Base-by-base conservation (phyloP, 2,797 vertebrate species). In the Acestrorhynchus altus region DNA sequence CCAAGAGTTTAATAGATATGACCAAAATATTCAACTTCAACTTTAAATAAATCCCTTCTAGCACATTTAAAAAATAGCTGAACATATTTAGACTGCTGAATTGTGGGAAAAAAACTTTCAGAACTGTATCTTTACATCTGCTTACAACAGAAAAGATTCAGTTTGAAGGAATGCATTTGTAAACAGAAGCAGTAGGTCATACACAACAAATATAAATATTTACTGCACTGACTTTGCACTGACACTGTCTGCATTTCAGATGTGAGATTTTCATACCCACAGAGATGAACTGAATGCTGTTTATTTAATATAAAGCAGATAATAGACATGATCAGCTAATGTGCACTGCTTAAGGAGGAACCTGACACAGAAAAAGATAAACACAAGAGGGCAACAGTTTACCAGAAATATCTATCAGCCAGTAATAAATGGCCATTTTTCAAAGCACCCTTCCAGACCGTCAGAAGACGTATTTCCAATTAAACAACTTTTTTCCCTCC, bases 341-440 rank as follows among this genome's bases (percentile, higher is more conserved):
- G 4, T 35, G 42, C 24, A 47, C n/a, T 54, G 52, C 1, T 64
- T n/a, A 13, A 77, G 70, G 56, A 84, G 88, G 31, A 85, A 76
- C 81, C 22, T 2, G 76, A 82, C 69, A 82, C 8, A 80, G 56
- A 84, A 80, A 79, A 70, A 74, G 81, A 87, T 83, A 91, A 92
- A 94, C 92, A 92, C 92, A 93, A 94, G 92, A 93, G 90, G 91
- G 90, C 92, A 93, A 92, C 83, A 90, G 88, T 87, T 91, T 89
- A 89, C 90, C 86, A 91, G 78, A 81, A 87, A 90, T 90, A 74
- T 84, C 44, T 80, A 83, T 86, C 79, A 74, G 49, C 83, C 71
- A 67, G 51, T 79, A 42, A 40, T 59, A 60, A 72, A 75, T 70
- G 6, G 20, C 31, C 15, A 40, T 63, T 72, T 79, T 83, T 77